phyloP scores from a whole-genome alignment of 1,140 invertebrate species.

The Danaus plexippus region DNA sequence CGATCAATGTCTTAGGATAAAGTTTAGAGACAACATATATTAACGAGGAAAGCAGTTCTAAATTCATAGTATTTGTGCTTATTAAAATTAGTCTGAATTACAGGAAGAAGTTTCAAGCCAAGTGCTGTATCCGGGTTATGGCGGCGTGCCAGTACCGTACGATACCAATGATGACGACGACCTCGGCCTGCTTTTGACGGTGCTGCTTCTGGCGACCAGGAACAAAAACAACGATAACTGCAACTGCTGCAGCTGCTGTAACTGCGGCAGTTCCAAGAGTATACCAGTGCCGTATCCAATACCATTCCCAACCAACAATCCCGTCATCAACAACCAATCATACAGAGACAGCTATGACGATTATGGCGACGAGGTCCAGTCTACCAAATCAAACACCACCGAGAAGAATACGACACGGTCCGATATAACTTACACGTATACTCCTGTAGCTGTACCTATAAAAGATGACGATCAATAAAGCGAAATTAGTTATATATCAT shows the following conservation, averaged over 20 bases:
- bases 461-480: no score
- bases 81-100: slow-evolving; percentile 10
- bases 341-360: no score
- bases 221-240: slow-evolving; percentile 25
- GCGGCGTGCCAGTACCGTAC: slow-evolving; percentile 20
- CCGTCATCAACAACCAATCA: slow-evolving; percentile 24
- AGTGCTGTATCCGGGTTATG: slow-evolving; percentile 26
- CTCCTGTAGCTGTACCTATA: no score
- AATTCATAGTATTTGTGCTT: no score
- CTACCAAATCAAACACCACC: no score
- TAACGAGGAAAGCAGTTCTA: no score
- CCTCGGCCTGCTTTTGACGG: slow-evolving; percentile 36
- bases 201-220: slow-evolving; percentile 36
- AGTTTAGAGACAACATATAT: no score
- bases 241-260: slow-evolving; percentile 30
- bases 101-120: slow-evolving; percentile 37
- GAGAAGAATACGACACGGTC: no score
- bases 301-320: slow-evolving; percentile 34
- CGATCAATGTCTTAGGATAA: no score
- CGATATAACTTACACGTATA: no score
- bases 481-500: no score
- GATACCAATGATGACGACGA: slow-evolving; percentile 34
- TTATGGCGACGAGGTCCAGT: no score
- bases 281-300: slow-evolving; percentile 40
- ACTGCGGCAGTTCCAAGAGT: slow-evolving; percentile 19